These are phyloP conservation scores for Lepisosteus osseus DNA, from an alignment of 2,113 vertebrate species.

Conservation along the genomic window DNA sequence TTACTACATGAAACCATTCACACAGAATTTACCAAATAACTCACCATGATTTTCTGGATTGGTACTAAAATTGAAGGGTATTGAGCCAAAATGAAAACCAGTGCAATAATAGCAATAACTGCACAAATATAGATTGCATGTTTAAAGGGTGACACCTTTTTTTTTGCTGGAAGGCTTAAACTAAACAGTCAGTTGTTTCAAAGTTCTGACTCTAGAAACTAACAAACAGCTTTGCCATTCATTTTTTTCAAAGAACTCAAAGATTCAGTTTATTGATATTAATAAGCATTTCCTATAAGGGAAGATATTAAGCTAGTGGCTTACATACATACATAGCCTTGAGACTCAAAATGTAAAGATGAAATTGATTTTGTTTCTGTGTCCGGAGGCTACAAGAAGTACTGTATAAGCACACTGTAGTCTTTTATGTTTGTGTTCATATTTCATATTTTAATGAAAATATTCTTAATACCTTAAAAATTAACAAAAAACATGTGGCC, in stretches of 20 bases:
- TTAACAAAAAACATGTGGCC: slow-evolving; percentile 23
- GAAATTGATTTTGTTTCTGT: slow-evolving; percentile 15
- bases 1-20: no score
- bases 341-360: slow-evolving; percentile 18
- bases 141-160: background rate
- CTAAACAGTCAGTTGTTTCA: background rate
- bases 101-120: no score
- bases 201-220: background rate
- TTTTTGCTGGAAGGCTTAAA: background rate
- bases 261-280: slow-evolving; percentile 11
- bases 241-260: background rate
- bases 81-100: no score
- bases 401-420: slow-evolving; percentile 33
- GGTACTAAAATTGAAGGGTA: no score
- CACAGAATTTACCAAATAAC: no score
- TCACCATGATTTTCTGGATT: no score
- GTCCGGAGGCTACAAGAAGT: slow-evolving; percentile 27
- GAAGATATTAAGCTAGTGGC: background rate
- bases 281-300: slow-evolving; percentile 6
- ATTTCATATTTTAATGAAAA: slow-evolving; percentile 18
- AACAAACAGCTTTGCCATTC: background rate
- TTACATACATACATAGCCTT: slow-evolving; percentile 6
- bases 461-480: slow-evolving; percentile 25
- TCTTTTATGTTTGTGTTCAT: slow-evolving; percentile 34
- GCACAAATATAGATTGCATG: background rate